These are phyloP conservation scores for Asteroscopus sphinx DNA, from an alignment of 2,888 invertebrate species.

Conservation along the genomic window DNA sequence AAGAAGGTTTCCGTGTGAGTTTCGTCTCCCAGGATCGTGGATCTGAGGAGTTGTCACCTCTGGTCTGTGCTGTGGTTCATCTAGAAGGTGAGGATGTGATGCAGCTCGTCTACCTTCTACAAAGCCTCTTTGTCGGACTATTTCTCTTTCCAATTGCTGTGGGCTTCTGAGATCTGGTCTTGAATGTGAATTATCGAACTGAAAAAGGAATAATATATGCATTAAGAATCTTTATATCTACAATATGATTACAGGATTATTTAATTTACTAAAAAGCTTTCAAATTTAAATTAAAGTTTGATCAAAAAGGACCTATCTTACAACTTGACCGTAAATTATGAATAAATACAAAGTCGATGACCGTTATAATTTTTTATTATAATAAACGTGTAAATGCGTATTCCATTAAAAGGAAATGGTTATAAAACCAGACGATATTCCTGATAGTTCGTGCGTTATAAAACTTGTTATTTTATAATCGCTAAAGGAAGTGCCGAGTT, in stretches of 20 bases:
- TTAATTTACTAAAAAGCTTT: no score
- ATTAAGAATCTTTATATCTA: neutral
- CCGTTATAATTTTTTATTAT: constrained; percentile 20
- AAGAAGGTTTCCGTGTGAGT: constrained; percentile 91
- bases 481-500: constrained; percentile 50
- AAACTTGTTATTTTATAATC: constrained; percentile 51
- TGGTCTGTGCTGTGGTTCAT: constrained; percentile 79
- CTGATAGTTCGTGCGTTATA: constrained; percentile 24
- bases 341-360: constrained; percentile 14
- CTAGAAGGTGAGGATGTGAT: constrained; percentile 92
- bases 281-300: neutral
- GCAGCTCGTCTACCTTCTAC: constrained; percentile 90
- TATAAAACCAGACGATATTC: constrained; percentile 24
- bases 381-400: constrained; percentile 16
- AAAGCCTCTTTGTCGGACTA: constrained; percentile 88
- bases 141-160: constrained; percentile 91
- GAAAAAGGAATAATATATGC: constrained; percentile 56
- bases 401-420: constrained; percentile 37
- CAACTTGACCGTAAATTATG: neutral
- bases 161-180: constrained; percentile 89
- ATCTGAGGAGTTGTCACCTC: constrained; percentile 80
- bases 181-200: constrained; percentile 85
- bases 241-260: no score
- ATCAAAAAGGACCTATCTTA: neutral
- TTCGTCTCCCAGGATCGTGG: constrained; percentile 84